Evolutionary conservation across 2,888 invertebrate species (phyloP).

Genomic region (Stenurella melanura): DNA sequence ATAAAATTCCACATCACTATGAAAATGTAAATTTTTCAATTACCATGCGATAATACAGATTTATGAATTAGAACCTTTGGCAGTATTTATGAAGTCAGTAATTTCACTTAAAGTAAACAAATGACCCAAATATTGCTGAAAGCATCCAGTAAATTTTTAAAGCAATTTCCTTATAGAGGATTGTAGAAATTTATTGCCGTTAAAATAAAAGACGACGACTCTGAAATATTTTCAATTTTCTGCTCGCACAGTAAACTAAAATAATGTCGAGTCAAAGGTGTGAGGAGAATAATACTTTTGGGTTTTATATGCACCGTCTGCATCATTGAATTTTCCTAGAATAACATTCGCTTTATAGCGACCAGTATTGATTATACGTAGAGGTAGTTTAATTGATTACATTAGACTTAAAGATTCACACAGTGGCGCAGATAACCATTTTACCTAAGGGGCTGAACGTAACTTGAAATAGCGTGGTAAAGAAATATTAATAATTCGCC

Average conservation of each 20-base stretch:
- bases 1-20: constrained; percentile 3
- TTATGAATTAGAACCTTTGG: constrained; percentile 27
- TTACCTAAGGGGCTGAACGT: not conserved
- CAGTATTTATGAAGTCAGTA: constrained; percentile 45
- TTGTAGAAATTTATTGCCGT: constrained; percentile 56
- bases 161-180: constrained; percentile 58
- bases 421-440: not conserved
- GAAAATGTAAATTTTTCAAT: not conserved
- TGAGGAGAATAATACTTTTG: constrained; percentile 33
- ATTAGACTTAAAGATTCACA: not conserved
- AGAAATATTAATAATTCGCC: too few relatives aligned
- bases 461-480: too few relatives aligned
- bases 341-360: constrained; percentile 14
- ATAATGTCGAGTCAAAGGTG: constrained; percentile 36
- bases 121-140: constrained; percentile 48
- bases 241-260: constrained; percentile 30
- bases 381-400: constrained; percentile 7
- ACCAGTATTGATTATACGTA: not conserved
- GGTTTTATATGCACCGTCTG: constrained; percentile 30
- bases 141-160: constrained; percentile 56
- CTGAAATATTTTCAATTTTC: constrained; percentile 39
- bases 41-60: not conserved
- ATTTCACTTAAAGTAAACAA: constrained; percentile 47
- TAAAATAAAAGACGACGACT: constrained; percentile 53
- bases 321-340: constrained; percentile 9